Evolutionary conservation across 2,113 vertebrate species (phyloP).

Genomic region (Proteles cristata): DNA sequence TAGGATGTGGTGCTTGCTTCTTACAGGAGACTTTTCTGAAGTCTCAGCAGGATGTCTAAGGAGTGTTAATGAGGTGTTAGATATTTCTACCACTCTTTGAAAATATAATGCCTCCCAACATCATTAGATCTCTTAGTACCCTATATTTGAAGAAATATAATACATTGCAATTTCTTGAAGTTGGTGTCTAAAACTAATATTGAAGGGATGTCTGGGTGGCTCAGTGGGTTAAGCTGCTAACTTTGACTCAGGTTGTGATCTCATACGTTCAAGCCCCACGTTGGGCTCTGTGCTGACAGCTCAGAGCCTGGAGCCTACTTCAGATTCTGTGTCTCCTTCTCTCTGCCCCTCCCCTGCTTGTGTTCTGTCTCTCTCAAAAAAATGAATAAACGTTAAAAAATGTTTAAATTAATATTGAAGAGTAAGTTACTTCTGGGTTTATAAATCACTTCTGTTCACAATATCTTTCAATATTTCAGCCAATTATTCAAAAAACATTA

Average conservation of each 20-base stretch:
- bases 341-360: no score
- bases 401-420: neutral
- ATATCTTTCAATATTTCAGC: neutral
- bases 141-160: neutral
- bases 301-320: no score
- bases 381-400: no score
- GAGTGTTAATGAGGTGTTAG: neutral
- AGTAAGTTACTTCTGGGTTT: neutral
- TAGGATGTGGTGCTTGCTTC: neutral
- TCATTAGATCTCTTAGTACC: neutral
- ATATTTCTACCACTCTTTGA: neutral
- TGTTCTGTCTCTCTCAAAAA: no score
- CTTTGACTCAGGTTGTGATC: no score
- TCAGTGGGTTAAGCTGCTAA: no score
- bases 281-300: no score
- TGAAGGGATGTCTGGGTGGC: neutral
- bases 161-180: neutral
- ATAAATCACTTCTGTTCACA: neutral
- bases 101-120: neutral
- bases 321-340: no score
- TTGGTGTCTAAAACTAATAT: neutral
- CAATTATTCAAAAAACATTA: slow-evolving; percentile 14
- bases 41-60: neutral
- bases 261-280: no score
- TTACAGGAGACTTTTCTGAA: neutral